A percentile compares a stretch with the other conserved stretches of the same genome.
These are phyloP conservation scores for Archocentrus centrarchus DNA, from an alignment of 2,113 vertebrate genomes.

Conservation along the genomic window DNA sequence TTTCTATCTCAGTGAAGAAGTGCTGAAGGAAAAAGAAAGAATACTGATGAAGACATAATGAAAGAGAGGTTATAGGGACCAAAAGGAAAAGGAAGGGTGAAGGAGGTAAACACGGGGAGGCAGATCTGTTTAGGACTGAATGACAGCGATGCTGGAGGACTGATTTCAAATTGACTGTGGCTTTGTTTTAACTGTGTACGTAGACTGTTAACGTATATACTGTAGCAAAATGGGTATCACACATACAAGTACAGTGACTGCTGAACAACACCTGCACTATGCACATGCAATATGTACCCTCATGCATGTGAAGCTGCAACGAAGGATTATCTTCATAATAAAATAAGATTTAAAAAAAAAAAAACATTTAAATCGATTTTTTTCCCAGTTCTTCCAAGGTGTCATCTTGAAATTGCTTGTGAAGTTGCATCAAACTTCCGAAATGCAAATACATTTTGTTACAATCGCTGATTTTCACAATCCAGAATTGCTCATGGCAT, in stretches of 20 bases:
- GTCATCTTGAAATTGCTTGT: background rate
- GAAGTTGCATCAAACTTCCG: background rate
- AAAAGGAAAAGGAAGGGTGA: slow-evolving; percentile 11
- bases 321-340: background rate
- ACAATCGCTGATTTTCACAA: background rate
- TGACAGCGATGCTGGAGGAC: background rate
- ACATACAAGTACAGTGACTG: background rate
- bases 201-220: background rate
- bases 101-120: slow-evolving; percentile 19
- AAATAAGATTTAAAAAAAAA: too few species aligned
- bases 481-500: background rate
- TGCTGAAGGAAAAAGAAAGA: slow-evolving; percentile 23
- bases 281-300: background rate
- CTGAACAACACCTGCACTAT: background rate
- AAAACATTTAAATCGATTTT: too few species aligned
- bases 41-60: slow-evolving; percentile 11
- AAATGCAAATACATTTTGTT: background rate
- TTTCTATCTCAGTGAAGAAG: slow-evolving; percentile 68
- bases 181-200: slow-evolving; percentile 13
- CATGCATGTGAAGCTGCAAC: background rate
- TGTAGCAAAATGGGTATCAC: background rate
- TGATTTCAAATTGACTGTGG: background rate
- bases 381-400: too few species aligned
- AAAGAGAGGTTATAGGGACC: slow-evolving; percentile 25
- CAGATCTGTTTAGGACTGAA: slow-evolving; percentile 24